A percentile compares a stretch with the other conserved stretches of the same genome.
Conservation (phyloP, 1,140 invertebrate species). For the Caenorhabditis tropicalis region DNA sequence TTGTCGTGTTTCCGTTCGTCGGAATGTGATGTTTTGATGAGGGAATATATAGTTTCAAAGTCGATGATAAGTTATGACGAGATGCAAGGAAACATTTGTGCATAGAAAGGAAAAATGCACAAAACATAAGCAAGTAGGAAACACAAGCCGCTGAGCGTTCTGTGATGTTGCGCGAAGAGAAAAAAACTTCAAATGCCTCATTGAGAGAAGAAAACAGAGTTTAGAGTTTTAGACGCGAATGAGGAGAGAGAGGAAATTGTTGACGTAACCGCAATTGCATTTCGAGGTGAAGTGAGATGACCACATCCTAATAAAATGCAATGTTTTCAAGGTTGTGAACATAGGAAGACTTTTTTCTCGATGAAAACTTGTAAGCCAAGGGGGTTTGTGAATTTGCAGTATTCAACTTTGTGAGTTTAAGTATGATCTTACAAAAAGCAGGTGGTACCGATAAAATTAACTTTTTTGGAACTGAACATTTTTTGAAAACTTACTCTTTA, state of each 20-base stretch:
- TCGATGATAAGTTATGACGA: background rate
- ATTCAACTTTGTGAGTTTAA: too few species aligned
- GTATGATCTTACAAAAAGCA: too few species aligned
- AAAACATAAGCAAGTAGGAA: background rate
- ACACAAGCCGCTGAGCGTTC: conserved; percentile 27
- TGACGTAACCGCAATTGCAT: conserved; percentile 26
- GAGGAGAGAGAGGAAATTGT: background rate
- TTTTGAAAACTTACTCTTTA: too few species aligned
- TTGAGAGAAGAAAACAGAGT: background rate
- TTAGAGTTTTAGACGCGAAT: background rate
- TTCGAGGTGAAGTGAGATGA: conserved; percentile 32
- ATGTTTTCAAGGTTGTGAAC: background rate
- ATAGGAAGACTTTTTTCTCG: background rate
- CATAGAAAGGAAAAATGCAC: background rate
- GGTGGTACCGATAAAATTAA: too few species aligned
- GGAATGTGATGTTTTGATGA: background rate
- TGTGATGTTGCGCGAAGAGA: background rate
- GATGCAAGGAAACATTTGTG: background rate
- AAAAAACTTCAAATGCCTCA: background rate
- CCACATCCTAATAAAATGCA: background rate
- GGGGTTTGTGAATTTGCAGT: too few species aligned
- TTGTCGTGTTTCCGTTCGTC: conserved; percentile 8
- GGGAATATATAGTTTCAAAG: background rate
- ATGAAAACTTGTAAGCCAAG: background rate
- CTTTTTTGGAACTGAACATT: too few species aligned